These are phyloP conservation scores for Mellilla xanthometata DNA, from an alignment of 2,888 invertebrate genomes.

Conservation along the genomic window DNA sequence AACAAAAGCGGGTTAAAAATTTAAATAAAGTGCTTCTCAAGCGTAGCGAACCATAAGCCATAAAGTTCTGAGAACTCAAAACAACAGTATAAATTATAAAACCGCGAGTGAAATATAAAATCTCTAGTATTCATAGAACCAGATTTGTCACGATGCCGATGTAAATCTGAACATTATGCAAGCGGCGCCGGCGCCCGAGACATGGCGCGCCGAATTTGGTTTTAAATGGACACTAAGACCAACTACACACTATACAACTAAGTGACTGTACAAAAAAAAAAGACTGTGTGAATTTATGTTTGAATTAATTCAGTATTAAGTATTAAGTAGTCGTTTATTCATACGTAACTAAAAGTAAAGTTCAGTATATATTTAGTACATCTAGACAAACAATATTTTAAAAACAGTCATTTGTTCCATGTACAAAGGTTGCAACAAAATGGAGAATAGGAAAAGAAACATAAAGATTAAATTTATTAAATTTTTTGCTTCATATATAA, in stretches of 20 bases:
- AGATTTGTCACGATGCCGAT: constrained; percentile 30
- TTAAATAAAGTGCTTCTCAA: not conserved
- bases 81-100: constrained; percentile 24
- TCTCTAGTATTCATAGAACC: constrained; percentile 22
- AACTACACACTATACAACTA: not conserved
- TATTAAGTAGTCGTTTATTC: too few species aligned
- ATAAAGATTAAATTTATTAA: too few species aligned
- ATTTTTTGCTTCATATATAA: too few species aligned
- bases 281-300: too few species aligned
- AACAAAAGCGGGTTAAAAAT: not conserved
- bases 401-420: too few species aligned
- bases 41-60: constrained; percentile 1
- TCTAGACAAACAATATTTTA: too few species aligned
- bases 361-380: too few species aligned
- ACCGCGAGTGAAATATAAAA: constrained; percentile 15
- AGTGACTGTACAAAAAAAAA: too few species aligned
- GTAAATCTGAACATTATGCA: constrained; percentile 28
- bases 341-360: too few species aligned
- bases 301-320: too few species aligned
- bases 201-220: constrained; percentile 18
- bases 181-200: constrained; percentile 24
- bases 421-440: too few species aligned
- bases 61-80: constrained; percentile 19
- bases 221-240: constrained; percentile 14
- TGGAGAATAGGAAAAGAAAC: too few species aligned